phyloP scores from a whole-genome alignment of 2,113 vertebrate species.

The Pungitius pungitius region DNA sequence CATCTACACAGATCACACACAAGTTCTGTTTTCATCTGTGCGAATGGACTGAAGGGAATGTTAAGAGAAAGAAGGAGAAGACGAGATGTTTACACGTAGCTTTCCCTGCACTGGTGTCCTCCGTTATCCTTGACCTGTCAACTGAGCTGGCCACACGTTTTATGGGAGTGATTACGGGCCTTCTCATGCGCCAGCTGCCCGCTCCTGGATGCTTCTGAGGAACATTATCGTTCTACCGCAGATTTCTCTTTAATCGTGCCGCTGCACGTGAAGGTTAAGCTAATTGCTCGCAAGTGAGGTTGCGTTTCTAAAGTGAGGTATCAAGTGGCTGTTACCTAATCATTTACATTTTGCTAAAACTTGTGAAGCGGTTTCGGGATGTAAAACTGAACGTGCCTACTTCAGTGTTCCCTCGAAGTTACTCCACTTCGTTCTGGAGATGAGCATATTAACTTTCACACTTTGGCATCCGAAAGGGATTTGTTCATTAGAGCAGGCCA shows the following conservation, averaged over 20 bases:
- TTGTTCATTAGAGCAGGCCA: neutral
- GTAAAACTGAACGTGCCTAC: neutral
- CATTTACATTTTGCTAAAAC: neutral
- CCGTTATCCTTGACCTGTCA: constrained; percentile 70
- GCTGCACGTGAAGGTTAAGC: constrained; percentile 11
- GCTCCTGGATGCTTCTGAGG: constrained; percentile 38
- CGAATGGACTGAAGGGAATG: constrained; percentile 15
- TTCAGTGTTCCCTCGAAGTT: neutral
- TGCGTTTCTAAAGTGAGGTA: neutral
- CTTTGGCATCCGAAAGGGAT: neutral
- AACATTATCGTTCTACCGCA: constrained; percentile 32
- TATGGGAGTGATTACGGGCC: constrained; percentile 67
- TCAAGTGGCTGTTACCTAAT: neutral
- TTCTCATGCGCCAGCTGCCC: constrained; percentile 68
- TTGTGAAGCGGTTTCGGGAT: neutral
- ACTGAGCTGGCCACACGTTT: constrained; percentile 69
- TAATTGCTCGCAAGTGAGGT: neutral
- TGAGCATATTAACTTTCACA: neutral
- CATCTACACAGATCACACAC: neutral
- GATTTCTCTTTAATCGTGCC: constrained; percentile 18
- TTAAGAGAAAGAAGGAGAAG: neutral
- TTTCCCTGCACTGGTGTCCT: constrained; percentile 30
- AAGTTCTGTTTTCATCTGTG: constrained; percentile 10
- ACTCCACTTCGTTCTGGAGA: neutral
- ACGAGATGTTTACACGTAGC: constrained; percentile 13